Evolutionary conservation across 1,140 invertebrate genomes (phyloP), one percentile per base, ranked within the genome.

Genomic region (Euglossa dilemma): DNA sequence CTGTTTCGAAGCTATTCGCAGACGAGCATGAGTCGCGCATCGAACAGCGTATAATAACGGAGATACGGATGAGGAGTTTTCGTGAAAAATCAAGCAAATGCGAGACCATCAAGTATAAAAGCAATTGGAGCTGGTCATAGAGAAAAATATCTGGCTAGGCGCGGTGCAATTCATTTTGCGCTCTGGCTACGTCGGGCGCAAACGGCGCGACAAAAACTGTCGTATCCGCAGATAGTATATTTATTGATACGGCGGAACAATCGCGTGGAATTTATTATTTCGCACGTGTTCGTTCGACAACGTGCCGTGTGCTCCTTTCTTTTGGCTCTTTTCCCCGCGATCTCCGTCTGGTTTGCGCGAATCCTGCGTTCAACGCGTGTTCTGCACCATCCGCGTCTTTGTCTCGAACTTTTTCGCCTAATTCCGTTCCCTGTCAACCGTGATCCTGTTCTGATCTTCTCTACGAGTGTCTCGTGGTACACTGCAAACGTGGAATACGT

Each of bases 201-300:
- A 89, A 86, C 80, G 66, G 59, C 61, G 36, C 78, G 47, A 82
- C 78, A 81, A 84, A 89, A 86, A 76, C 11, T 66, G 47, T 64
- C 79, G 81, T 83, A 78, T 81, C 73, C 81, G 87, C 64, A 63
- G 75, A 84, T 69, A 80, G 74, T 87, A 85, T 91, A 88, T 91
- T 91, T 91, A 91, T 88, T 84, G 90, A 89, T 89, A 88, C 80
- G 82, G 59, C 76, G 67, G 84, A 91, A 89, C 90, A 90, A 90
- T 91, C 80, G 90, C 72, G 56, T 36, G 45, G 79, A 79, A 89
- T 90, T 90, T 88, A 89, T 90, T 88, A 89, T 88, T 84, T 88
- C 86, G 64, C 72, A 47, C 79, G 75, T 67, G 70, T 66, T 57
- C 80, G 76, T 56, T 61, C 54, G 63, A 50, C 86, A 75, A 57